Percentiles rank a stretch among this genome's conserved stretches.
phyloP scores from a whole-genome alignment of 92 coral and sea anemone genomes.

The Nematostella vectensis region DNA sequence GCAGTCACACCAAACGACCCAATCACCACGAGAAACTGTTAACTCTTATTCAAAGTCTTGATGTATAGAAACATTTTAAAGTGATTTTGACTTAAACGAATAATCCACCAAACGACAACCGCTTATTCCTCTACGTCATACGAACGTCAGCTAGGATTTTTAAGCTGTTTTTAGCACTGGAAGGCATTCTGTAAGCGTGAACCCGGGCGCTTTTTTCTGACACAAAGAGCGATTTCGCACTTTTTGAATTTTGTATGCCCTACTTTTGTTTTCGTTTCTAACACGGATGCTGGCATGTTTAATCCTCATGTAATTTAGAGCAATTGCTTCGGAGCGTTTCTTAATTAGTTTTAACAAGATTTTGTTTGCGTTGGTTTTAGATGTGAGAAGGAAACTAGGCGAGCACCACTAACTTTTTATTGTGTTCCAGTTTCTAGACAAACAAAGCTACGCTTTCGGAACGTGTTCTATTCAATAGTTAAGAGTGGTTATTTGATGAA shows the following conservation, averaged over 20 bases:
- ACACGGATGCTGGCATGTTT: background rate
- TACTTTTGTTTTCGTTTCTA: background rate
- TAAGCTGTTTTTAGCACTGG: background rate
- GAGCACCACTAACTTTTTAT: background rate
- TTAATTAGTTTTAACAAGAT: conserved; percentile 3
- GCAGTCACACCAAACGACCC: too few species aligned
- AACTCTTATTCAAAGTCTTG: too few species aligned
- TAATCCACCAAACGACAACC: too few species aligned
- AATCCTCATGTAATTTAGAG: conserved; percentile 1
- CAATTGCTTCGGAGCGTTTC: background rate
- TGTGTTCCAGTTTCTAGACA: background rate
- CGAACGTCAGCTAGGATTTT: too few species aligned
- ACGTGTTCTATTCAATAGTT: too few species aligned
- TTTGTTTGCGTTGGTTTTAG: background rate
- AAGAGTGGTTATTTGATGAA: too few species aligned
- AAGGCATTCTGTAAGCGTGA: background rate
- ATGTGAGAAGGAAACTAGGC: background rate
- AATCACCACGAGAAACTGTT: too few species aligned
- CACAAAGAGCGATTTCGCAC: too few species aligned
- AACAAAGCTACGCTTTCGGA: background rate
- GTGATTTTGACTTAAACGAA: too few species aligned
- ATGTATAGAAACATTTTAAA: too few species aligned
- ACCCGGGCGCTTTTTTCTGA: background rate
- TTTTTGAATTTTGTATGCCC: background rate
- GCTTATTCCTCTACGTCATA: too few species aligned